Percentiles rank a stretch among this genome's conserved stretches.
These are phyloP conservation scores for Phocides pigmalion DNA, from an alignment of 1,140 invertebrate genomes.

Conservation along the genomic window DNA sequence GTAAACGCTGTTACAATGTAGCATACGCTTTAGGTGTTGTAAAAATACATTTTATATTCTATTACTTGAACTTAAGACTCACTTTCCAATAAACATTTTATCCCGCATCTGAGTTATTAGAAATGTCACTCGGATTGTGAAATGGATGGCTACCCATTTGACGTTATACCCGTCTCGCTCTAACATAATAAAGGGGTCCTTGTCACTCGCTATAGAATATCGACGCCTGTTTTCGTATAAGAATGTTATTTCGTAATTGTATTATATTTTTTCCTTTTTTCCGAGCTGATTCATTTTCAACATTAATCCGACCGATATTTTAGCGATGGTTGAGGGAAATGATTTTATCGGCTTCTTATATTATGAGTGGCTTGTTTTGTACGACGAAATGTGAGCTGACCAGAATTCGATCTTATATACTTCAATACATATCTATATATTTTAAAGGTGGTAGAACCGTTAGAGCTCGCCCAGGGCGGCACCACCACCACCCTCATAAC, in stretches of 20 bases:
- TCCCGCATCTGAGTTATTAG: constrained; percentile 40
- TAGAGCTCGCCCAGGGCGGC: too few relatives aligned
- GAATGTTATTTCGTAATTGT: constrained; percentile 20
- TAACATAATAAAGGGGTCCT: constrained; percentile 6
- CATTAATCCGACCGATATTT: not conserved
- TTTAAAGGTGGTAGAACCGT: too few relatives aligned
- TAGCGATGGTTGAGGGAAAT: not conserved
- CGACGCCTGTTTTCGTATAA: constrained; percentile 12
- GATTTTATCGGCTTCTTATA: not conserved
- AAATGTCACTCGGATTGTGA: constrained; percentile 42
- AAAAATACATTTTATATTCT: constrained; percentile 1
- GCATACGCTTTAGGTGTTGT: constrained; percentile 1
- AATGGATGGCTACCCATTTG: constrained; percentile 41
- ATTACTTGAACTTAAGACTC: constrained; percentile 10
- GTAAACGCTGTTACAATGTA: constrained; percentile 28
- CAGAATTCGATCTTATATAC: not conserved
- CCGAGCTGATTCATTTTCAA: not conserved
- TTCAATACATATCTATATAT: too few relatives aligned
- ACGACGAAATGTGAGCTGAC: not conserved
- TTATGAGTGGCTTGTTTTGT: not conserved
- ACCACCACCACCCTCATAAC: too few relatives aligned
- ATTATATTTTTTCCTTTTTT: constrained; percentile 5
- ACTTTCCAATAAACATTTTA: constrained; percentile 32
- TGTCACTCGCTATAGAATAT: constrained; percentile 10
- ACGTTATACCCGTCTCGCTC: constrained; percentile 15